Conservation (phyloP, 2,797 vertebrate species). For the Percopsis omiscomaycus region DNA sequence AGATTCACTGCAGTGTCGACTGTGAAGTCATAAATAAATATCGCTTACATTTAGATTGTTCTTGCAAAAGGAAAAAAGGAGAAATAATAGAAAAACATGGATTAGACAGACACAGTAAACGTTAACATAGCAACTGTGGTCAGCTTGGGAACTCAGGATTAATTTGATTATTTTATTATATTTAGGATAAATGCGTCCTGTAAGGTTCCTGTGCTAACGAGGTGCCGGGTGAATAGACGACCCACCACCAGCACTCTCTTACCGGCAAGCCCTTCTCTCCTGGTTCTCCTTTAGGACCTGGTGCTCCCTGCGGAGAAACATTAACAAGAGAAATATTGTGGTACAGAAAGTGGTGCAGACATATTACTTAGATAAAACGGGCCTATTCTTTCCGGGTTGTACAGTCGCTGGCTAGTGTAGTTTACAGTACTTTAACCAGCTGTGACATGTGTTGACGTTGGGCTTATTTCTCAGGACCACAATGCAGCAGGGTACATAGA, state of each 20-base stretch:
- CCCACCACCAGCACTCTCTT: conserved; percentile 65
- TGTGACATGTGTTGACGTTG: conserved; percentile 52
- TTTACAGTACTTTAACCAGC: conserved; percentile 53
- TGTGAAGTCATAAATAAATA: conserved; percentile 51
- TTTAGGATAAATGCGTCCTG: conserved; percentile 9
- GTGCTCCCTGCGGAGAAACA: conserved; percentile 79
- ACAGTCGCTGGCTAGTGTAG: conserved; percentile 48
- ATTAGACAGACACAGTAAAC: conserved; percentile 58
- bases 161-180: conserved; percentile 13
- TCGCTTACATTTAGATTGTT: conserved; percentile 74
- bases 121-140: conserved; percentile 21
- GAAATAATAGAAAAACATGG: conserved; percentile 58
- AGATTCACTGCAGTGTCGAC: conserved; percentile 30
- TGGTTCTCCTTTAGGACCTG: conserved; percentile 87
- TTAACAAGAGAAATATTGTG: conserved; percentile 13
- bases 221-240: neutral
- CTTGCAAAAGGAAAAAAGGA: conserved; percentile 67
- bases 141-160: conserved; percentile 15
- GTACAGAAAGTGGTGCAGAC: conserved; percentile 3
- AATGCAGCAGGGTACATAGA: conserved; percentile 5
- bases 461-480: conserved; percentile 12
- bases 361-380: conserved; percentile 24
- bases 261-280: conserved; percentile 93
- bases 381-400: conserved; percentile 16
- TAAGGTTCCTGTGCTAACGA: conserved; percentile 10